Evolutionary conservation across 2,113 vertebrate species (phyloP), one percentile per base, ranked within the genome.

Genomic region (Sardina pilchardus): DNA sequence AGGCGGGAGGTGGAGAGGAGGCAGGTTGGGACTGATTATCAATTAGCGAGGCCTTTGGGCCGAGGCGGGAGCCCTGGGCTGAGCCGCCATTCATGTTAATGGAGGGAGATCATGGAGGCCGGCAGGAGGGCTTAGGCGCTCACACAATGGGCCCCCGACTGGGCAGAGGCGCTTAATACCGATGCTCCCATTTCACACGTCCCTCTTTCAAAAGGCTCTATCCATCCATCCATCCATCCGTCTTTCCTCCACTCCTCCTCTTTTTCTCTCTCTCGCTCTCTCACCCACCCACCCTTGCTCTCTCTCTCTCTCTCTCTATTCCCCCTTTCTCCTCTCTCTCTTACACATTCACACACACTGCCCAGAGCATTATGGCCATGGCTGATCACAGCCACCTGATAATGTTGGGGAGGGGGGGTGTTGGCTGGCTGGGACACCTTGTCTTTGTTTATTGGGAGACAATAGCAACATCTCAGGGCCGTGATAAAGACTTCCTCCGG

Each of bases 121-220:
- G 87, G 92, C 88, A 91, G 94, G 93, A 91, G 80, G 91, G 89
- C 91, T 93, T 89, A 92, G 92, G 86, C 91, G 84, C 81, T 16
- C 19, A 83, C 85, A 94, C 93, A 95, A 95, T 92, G 89, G 92
- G 92, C 92, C 93, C 92, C 94, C 93, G 82, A 88, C 91, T 87
- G 90, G 92, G 92, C 88, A 89, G 91, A 93, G 88, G 91, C 91
- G 90, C 93, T 92, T 95, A 95, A 95, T 95, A 94, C 93, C 93
- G 90, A 88, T 92, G 92, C 93, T 94, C 92, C 93, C 92, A 91
- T 93, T 95, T 95, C 95, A 95, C 94, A 94, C 94, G 90, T 93
- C 91, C 63, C 63, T 16, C 16, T 90, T 94, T 93, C 94, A 94
- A 94, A 94, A 94, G 94, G 93, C 90, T 86, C 89, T 87, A 88